These are phyloP conservation scores for Phaonia tiefii DNA, from an alignment of 2,888 invertebrate species.

Conservation along the genomic window DNA sequence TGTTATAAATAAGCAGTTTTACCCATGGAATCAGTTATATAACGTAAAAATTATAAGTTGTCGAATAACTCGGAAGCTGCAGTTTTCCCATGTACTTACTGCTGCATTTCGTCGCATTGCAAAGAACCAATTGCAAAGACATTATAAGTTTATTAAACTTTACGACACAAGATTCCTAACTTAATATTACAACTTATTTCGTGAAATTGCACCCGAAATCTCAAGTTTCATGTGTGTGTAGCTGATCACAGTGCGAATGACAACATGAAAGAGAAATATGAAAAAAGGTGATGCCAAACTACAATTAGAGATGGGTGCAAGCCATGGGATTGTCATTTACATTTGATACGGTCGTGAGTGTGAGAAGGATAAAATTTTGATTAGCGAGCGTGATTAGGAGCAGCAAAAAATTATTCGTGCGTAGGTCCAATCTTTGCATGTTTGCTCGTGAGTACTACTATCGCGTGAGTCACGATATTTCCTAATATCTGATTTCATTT, in stretches of 20 bases:
- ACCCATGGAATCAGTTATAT: slow-evolving; percentile 71
- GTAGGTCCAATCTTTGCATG: no score
- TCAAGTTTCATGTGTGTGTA: slow-evolving; percentile 7
- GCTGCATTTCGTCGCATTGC: slow-evolving; percentile 74
- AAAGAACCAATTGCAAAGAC: slow-evolving; percentile 74
- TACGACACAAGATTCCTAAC: slow-evolving; percentile 8
- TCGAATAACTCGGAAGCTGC: neutral
- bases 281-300: slow-evolving; percentile 32
- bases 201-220: slow-evolving; percentile 1
- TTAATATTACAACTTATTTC: slow-evolving; percentile 16
- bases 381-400: no score
- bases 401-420: no score
- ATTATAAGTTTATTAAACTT: slow-evolving; percentile 60
- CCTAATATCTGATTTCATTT: no score
- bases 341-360: no score
- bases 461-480: no score
- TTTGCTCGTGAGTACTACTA: no score
- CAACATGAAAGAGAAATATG: slow-evolving; percentile 19
- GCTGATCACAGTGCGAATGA: slow-evolving; percentile 31
- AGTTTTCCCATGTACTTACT: slow-evolving; percentile 70
- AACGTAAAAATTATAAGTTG: slow-evolving; percentile 67
- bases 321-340: no score
- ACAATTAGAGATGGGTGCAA: no score
- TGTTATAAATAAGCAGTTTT: slow-evolving; percentile 29
- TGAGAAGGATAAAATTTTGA: no score